These are phyloP conservation scores for Hormaphis cornu DNA, from an alignment of 1,140 invertebrate species.

Conservation along the genomic window DNA sequence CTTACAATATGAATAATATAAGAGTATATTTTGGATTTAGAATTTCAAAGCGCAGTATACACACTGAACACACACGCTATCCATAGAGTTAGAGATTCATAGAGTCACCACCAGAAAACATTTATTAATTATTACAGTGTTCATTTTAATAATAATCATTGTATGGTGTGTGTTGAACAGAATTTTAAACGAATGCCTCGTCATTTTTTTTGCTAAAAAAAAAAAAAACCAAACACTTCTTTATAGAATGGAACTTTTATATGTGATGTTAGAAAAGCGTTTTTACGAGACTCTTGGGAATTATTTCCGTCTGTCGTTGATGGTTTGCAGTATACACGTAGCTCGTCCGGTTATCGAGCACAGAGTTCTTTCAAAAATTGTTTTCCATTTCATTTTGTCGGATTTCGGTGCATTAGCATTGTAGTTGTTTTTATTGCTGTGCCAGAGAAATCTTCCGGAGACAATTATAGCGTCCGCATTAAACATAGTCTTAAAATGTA, in stretches of 20 bases:
- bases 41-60: too few relatives aligned
- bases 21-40: too few relatives aligned
- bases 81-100: too few relatives aligned
- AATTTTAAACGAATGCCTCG: neutral
- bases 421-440: constrained; percentile 6
- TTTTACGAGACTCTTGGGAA: constrained; percentile 1
- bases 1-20: too few relatives aligned
- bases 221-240: neutral
- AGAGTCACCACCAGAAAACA: too few relatives aligned
- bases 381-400: neutral
- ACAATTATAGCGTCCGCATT: neutral
- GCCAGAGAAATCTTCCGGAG: neutral
- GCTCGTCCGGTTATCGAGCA: neutral
- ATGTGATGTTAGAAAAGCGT: neutral
- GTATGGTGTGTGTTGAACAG: too few relatives aligned
- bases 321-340: too few relatives aligned
- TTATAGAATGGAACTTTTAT: neutral
- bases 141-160: too few relatives aligned
- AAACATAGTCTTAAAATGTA: neutral
- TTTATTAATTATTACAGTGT: too few relatives aligned
- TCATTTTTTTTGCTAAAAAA: neutral
- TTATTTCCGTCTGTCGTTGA: neutral
- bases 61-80: too few relatives aligned
- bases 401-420: constrained; percentile 4
- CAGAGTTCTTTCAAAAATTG: neutral